Evolutionary conservation across 2,888 invertebrate species (phyloP), one percentile per base, ranked within the genome.

Genomic region (Orchesellides sinensis): DNA sequence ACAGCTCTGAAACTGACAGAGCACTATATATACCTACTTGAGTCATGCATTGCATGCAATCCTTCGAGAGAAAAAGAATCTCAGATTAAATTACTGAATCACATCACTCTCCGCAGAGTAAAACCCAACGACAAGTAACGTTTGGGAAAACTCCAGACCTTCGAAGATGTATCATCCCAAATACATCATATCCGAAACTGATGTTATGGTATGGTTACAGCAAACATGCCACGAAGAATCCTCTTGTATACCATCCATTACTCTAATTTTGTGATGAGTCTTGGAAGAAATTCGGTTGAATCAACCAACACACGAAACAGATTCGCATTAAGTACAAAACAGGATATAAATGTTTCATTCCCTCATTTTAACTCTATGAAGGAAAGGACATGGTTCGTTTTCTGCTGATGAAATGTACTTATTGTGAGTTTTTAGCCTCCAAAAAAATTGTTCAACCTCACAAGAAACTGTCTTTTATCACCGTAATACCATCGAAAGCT

Each of bases 181-280:
- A 8, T 12, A 35, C 35, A 47, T 47, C 47, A 47, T 47, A 21
- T 52, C 21, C 35, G 52, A 21, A 52, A 52, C 21, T 21, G 52
- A n/a, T n/a, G n/a, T n/a, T n/a, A n/a, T n/a, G n/a, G 32, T 32
- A 10, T 32, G 32, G 5, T 5, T 32, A 6, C 32, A 25, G 56
- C 3, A 56, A 27, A 56, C 21, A n/a, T 52, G n/a, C 3, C 21
- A 17, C 21, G 52, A 19, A 21, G 21, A n/a, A 19, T 21, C 23
- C 21, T 21, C 23, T 8, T 17, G 4, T 21, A 21, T 6, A 19
- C 21, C 4, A 56, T n/a, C 6, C 27, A 8, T 4, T 3, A n/a
- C 8, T 27, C 27, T 27, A 56, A 56, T 56, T 56, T 56, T 27
- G 27, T 56, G 27, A 56, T 56, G 56, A 56, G 27, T 56, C 56